Conservation (phyloP, 1,140 invertebrate genomes). For the Caligus rogercresseyi region DNA sequence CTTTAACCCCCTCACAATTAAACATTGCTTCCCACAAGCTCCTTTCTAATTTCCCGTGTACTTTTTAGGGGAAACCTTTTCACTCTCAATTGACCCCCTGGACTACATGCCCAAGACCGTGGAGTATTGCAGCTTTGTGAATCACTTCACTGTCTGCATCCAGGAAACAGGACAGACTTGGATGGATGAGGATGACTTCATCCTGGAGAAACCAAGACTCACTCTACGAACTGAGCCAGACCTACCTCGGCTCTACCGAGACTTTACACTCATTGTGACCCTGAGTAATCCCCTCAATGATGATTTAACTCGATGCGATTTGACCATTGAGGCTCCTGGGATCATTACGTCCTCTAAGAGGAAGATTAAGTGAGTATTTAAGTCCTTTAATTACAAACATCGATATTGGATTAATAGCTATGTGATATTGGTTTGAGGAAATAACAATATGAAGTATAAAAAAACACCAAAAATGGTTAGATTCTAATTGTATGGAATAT, state of each 20-base stretch:
- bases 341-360: background rate
- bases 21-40: background rate
- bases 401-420: constrained; percentile 19
- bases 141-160: constrained; percentile 27
- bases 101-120: constrained; percentile 29
- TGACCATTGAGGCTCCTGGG: background rate
- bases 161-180: constrained; percentile 29
- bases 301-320: constrained; percentile 10
- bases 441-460: no score
- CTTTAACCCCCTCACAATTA: background rate
- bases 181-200: constrained; percentile 28
- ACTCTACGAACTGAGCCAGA: constrained; percentile 22
- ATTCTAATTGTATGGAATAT: background rate
- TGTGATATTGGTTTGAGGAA: no score
- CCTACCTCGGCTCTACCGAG: background rate
- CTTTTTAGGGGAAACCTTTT: constrained; percentile 23
- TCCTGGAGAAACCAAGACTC: constrained; percentile 28
- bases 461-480: no score
- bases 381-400: constrained; percentile 16
- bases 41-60: background rate
- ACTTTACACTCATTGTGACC: background rate
- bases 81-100: constrained; percentile 23
- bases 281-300: constrained; percentile 10
- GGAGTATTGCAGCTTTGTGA: constrained; percentile 29
- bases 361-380: background rate